Base-by-base conservation (phyloP, 2,797 vertebrate species). In the Betta splendens region DNA sequence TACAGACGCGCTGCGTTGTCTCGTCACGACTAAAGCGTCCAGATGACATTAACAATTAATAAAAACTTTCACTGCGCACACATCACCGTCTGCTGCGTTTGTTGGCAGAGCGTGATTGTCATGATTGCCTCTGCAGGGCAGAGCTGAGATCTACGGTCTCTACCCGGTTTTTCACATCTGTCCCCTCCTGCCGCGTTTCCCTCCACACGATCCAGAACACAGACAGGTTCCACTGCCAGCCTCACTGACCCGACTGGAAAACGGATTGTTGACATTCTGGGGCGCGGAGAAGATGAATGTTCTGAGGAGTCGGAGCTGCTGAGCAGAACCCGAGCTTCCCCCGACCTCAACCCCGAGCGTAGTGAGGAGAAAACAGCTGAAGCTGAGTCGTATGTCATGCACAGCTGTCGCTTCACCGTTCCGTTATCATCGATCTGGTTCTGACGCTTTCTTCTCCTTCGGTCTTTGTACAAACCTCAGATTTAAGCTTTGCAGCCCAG, bases 251-350 rank as follows among this genome's bases (percentile, higher is more conserved):
- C 47, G 60, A 49, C 38, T 12, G 23, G 60, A 42, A 42, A 7
- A 58, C 43, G 22, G 31, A 35, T 33, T 51, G 62, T 64, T 70
- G 72, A 64, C 56, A 45, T 54, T 75, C 35, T 21, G 13, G 31
- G 25, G 15, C 17, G 8, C 20, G 21, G 39, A 31, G 9, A 18
- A 18, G 43, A 57, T 2, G 20, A 28, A 20, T 40, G 64, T 35
- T 72, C 29, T 69, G 45, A 56, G 35, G 38, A 26, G 20, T 47
- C 13, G 3, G 9, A 0, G 18, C 33, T 25, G 49, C 23, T 61
- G 48, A 64, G 32, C 39, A 53, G 36, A 36, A 39, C 64, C 22
- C 9, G 52, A 64, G 42, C 8, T 10, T 56, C 36, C 23, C 47
- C 22, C 39, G 60, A 82, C 53, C 67, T 58, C 26, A 67, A 37